Evolutionary conservation across 2,888 invertebrate species (phyloP).

Genomic region (Chrysotoxum bicinctum): DNA sequence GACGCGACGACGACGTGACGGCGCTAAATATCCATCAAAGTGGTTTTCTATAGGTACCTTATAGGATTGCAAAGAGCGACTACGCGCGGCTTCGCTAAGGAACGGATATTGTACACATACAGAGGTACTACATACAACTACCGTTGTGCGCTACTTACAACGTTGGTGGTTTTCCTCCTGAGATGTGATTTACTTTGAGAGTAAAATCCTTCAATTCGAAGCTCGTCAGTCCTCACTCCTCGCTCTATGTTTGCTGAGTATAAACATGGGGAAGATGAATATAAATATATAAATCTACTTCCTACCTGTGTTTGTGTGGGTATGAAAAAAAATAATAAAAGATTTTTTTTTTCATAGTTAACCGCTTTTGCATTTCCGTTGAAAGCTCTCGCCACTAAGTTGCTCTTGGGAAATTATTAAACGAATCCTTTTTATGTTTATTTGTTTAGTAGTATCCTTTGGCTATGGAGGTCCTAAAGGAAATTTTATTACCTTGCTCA

Average conservation of each 20-base stretch:
- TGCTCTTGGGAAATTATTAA: conserved; percentile 73
- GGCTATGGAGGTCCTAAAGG: conserved; percentile 39
- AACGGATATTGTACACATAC: conserved; percentile 59
- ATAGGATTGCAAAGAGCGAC: conserved; percentile 58
- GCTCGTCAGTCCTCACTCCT: conserved; percentile 38
- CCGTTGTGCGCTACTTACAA: conserved; percentile 27
- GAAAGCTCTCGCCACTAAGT: conserved; percentile 62
- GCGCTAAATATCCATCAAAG: conserved; percentile 71
- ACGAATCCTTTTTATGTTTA: conserved; percentile 70
- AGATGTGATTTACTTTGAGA: conserved; percentile 73
- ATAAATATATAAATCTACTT: conserved; percentile 30
- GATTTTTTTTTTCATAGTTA: conserved; percentile 44
- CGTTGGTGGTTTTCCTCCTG: conserved; percentile 56
- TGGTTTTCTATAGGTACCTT: conserved; percentile 43
- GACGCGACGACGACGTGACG: conserved; percentile 11
- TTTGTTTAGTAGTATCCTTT: conserved; percentile 46
- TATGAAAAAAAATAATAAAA: conserved; percentile 17
- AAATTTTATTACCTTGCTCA: conserved; percentile 66
- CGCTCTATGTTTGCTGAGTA: conserved; percentile 13
- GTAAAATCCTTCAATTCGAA: conserved; percentile 67
- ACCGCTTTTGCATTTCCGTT: conserved; percentile 67
- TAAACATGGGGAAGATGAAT: conserved; percentile 29
- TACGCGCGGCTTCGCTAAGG: conserved; percentile 61
- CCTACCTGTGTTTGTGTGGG: not conserved
- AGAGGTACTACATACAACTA: conserved; percentile 29